phyloP scores from a whole-genome alignment of 2,113 vertebrate species.

The Eleginops maclovinus region DNA sequence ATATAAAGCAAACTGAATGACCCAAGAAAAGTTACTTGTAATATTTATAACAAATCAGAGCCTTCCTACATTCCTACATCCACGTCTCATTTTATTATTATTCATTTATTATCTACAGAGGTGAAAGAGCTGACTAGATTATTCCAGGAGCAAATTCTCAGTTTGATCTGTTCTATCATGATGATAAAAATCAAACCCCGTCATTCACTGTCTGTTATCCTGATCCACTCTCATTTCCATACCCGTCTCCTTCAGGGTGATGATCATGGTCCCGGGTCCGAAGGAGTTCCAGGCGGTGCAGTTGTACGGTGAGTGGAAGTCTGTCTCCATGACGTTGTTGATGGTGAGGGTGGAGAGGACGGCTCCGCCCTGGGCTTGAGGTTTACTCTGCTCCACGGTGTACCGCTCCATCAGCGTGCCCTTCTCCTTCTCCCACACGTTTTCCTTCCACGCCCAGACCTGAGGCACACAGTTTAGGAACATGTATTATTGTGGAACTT shows the following conservation, averaged over 20 bases:
- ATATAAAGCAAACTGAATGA: too few species aligned
- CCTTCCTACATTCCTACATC: too few species aligned
- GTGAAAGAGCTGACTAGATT: too few species aligned
- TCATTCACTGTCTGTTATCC: not conserved
- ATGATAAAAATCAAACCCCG: not conserved
- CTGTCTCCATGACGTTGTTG: conserved; percentile 94
- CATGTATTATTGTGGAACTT: not conserved
- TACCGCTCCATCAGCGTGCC: conserved; percentile 90
- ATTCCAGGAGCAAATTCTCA: too few species aligned
- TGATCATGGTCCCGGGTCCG: conserved; percentile 94
- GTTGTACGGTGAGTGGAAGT: conserved; percentile 97
- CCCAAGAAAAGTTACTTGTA: too few species aligned
- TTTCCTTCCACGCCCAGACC: conserved; percentile 99
- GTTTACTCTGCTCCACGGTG: conserved; percentile 92
- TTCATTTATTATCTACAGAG: too few species aligned
- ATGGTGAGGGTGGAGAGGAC: conserved; percentile 96
- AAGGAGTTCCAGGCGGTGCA: conserved; percentile 98
- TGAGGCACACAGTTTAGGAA: conserved; percentile 46
- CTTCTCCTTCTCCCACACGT: conserved; percentile 92
- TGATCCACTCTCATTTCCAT: not conserved
- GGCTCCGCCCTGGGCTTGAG: conserved; percentile 82
- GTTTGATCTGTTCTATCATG: not conserved
- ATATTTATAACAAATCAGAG: too few species aligned
- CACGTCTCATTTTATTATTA: too few species aligned
- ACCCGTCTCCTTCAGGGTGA: conserved; percentile 93